Conservation (phyloP, 2,113 vertebrate genomes). For the Solenodon paradoxus region DNA sequence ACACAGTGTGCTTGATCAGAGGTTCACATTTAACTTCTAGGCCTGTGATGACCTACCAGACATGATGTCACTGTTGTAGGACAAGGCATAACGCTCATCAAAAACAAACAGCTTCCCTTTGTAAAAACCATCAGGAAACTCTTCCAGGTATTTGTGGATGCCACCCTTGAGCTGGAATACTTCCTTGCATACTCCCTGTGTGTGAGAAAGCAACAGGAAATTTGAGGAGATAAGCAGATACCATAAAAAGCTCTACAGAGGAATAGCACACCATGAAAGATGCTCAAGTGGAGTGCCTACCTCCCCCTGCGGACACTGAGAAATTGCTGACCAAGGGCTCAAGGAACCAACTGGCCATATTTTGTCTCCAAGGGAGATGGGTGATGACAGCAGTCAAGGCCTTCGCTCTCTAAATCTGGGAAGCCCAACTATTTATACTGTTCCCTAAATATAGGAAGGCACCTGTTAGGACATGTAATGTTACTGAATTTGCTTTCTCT, state of each 20-base stretch:
- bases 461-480: conserved; percentile 56
- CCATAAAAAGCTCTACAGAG: neutral
- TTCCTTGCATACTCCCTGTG: conserved; percentile 93
- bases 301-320: neutral
- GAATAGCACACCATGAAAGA: neutral
- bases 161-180: conserved; percentile 97
- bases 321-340: conserved; percentile 6
- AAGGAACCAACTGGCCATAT: conserved; percentile 22
- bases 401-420: neutral
- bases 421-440: conserved; percentile 63
- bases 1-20: neutral
- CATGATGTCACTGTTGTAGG: conserved; percentile 90
- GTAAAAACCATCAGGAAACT: conserved; percentile 95
- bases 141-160: conserved; percentile 97
- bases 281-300: neutral
- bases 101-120: conserved; percentile 98
- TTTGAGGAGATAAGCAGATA: neutral
- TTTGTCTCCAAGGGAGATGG: neutral
- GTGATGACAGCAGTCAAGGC: conserved; percentile 19
- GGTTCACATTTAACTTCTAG: neutral
- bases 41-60: conserved; percentile 86
- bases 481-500: conserved; percentile 50
- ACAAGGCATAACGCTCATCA: conserved; percentile 94
- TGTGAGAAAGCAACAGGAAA: conserved; percentile 56
- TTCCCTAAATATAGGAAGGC: conserved; percentile 70